Evolutionary conservation across 1,140 invertebrate species (phyloP).

Genomic region (Drosophila tani): DNA sequence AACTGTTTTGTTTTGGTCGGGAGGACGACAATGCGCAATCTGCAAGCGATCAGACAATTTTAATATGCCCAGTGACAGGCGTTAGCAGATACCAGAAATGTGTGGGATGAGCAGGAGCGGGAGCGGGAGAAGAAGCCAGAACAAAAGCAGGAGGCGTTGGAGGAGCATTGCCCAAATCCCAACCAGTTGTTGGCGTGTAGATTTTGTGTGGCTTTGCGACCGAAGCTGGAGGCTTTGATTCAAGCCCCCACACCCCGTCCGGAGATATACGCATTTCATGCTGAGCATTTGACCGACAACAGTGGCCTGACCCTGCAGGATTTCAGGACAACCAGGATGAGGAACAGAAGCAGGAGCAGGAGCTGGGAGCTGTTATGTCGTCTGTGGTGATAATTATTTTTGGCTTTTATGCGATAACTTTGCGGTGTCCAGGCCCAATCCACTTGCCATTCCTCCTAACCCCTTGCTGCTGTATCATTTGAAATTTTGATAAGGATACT

Average conservation of each 20-base stretch:
- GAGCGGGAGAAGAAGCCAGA: background rate
- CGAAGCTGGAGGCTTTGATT: constrained; percentile 15
- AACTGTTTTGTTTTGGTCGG: constrained; percentile 36
- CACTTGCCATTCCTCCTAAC: constrained; percentile 14
- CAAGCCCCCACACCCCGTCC: constrained; percentile 6
- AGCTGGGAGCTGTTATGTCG: constrained; percentile 62
- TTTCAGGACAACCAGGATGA: too few species aligned
- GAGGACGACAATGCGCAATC: constrained; percentile 55
- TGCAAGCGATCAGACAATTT: constrained; percentile 77
- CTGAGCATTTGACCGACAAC: constrained; percentile 69
- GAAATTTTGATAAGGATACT: constrained; percentile 77
- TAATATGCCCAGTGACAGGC: constrained; percentile 74
- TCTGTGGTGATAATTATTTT: constrained; percentile 82
- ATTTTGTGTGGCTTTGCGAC: constrained; percentile 55
- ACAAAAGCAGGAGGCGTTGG: background rate
- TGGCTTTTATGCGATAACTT: constrained; percentile 83
- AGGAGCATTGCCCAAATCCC: constrained; percentile 42
- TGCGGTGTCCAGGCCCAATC: constrained; percentile 49
- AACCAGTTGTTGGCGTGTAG: constrained; percentile 37
- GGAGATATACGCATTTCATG: constrained; percentile 25
- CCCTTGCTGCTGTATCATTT: constrained; percentile 54
- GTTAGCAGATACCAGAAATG: constrained; percentile 49
- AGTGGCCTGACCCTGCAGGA: constrained; percentile 37
- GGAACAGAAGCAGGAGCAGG: background rate
- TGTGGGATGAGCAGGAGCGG: background rate